Base-by-base conservation (phyloP, 2,797 vertebrate species). In the Eutrigla gurnardus region DNA sequence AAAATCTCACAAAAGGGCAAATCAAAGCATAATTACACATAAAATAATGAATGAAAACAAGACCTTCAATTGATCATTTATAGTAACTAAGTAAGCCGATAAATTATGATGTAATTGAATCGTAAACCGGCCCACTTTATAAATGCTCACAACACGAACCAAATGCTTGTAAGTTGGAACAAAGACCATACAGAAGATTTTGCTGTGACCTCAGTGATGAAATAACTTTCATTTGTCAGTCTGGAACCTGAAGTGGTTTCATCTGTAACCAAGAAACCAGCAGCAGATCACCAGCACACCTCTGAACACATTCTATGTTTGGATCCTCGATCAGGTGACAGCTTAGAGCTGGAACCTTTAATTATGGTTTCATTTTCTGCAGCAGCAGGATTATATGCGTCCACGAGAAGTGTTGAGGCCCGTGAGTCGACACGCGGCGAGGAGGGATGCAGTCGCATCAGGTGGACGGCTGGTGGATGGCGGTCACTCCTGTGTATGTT, bases 221-320 rank as follows among this genome's bases (percentile, higher is more conserved):
- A 75, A 82, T 69, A 75, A 40, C 47, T 53, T 65, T 84, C 68
- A 73, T 84, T 78, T 70, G 47, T 83, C 61, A 60, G 59, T 77
- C 74, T 76, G 75, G 70, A 76, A 46, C 54, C 50, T 73, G 75
- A 60, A 73, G 45, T 45, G n/a, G 17, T 46, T 86, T 82, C 84
- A 84, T 87, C 78, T 88, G 75, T 70, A 80, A 58, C 53, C 39
- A 64, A 69, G 76, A 84, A 77, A 78, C 54, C 40, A 76, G 71
- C 84, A 81, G 81, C 66, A 36, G 37, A 53, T 78, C 64, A 6
- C 62, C 71, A 10, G 45, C 13, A 25, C 70, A 72, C 61, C 58
- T 45, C 60, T 0, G 18, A 82, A 70, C 70, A 73, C 35, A 64
- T 75, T 78, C 54, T 77, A 25, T 47, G 18, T 52, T 52, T 45